Evolutionary conservation across 2,113 vertebrate genomes (phyloP).

Genomic region (Euleptes europaea): DNA sequence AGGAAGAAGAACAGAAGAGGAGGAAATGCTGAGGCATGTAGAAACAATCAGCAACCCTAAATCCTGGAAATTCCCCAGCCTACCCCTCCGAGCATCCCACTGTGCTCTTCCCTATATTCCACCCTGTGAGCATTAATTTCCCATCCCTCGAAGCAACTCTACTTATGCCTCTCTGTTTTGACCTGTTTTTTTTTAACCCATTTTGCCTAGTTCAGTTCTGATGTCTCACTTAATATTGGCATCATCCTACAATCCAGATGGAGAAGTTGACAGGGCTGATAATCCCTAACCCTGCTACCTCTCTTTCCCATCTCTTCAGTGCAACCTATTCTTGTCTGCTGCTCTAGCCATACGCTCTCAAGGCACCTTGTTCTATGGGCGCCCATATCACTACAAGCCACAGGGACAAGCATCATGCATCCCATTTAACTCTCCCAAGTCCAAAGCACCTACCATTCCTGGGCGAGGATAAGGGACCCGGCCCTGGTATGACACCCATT

Average conservation of each 20-base stretch:
- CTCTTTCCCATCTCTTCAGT: not conserved
- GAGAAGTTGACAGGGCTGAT: too few relatives aligned
- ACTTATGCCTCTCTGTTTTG: not conserved
- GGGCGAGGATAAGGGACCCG: slow-evolving; percentile 96
- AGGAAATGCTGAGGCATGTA: not conserved
- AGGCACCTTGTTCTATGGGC: not conserved
- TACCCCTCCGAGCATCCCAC: rapidly evolving
- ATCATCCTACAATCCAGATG: not conserved
- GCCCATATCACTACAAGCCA: too few relatives aligned
- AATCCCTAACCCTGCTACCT: too few relatives aligned
- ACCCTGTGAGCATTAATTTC: not conserved
- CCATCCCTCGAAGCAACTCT: not conserved
- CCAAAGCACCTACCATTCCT: slow-evolving; percentile 86
- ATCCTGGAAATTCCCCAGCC: not conserved
- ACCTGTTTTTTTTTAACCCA: not conserved
- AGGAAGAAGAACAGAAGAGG: not conserved
- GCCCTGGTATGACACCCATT: slow-evolving; percentile 96
- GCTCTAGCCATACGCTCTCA: not conserved
- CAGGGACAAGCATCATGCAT: not conserved
- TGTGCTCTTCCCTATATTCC: not conserved
- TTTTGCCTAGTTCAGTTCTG: not conserved
- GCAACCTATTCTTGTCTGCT: not conserved
- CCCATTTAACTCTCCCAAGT: not conserved
- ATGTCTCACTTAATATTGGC: not conserved
- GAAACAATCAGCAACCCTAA: not conserved